These are phyloP conservation scores for Serinus canaria DNA, from an alignment of 2,113 vertebrate species.

Conservation along the genomic window DNA sequence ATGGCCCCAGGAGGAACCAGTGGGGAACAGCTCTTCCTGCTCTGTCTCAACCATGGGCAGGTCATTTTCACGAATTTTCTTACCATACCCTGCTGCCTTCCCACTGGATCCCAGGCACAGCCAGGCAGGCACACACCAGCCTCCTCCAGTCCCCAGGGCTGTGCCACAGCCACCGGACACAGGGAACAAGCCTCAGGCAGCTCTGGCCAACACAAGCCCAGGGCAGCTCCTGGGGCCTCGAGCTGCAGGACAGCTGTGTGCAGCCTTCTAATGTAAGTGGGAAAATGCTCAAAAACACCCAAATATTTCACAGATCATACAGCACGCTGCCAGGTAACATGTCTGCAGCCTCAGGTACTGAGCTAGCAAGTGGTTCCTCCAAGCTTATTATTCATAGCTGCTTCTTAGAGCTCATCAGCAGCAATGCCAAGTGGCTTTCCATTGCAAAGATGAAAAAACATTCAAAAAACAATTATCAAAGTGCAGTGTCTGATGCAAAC, in stretches of 20 bases:
- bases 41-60: fast-evolving
- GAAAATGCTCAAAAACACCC: background rate
- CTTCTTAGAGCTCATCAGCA: background rate
- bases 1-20: background rate
- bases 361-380: background rate
- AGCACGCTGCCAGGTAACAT: background rate
- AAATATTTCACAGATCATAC: background rate
- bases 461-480: background rate
- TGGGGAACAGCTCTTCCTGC: background rate
- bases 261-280: fast-evolving
- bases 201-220: background rate
- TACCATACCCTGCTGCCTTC: background rate
- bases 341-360: background rate
- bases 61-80: background rate
- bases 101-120: background rate
- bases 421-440: background rate
- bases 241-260: too few relatives aligned
- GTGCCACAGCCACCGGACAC: too few relatives aligned
- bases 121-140: fast-evolving
- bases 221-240: background rate
- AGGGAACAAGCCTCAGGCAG: background rate
- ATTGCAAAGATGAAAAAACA: background rate
- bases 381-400: background rate
- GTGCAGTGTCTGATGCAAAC: fast-evolving
- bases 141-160: background rate